Evolutionary conservation across 1,140 invertebrate species (phyloP).

Genomic region (Notospermus geniculatus): DNA sequence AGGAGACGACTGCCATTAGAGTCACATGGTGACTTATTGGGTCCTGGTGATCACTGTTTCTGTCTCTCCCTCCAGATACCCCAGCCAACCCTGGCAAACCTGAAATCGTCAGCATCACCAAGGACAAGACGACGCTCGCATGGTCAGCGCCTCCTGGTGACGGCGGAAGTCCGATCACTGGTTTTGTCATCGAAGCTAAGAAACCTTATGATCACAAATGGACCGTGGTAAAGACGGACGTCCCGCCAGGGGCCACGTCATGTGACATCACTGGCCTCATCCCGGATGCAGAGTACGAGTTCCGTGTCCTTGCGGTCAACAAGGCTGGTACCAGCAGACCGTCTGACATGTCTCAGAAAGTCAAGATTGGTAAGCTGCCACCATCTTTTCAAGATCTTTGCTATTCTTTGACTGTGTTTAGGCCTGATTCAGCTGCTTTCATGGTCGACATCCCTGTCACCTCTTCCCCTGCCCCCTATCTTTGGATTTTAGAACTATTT

Average conservation of each 20-base stretch:
- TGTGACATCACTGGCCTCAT: constrained; percentile 63
- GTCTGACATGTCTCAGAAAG: constrained; percentile 13
- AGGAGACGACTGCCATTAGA: too few species aligned
- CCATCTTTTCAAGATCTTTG: too few species aligned
- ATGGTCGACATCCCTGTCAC: too few species aligned
- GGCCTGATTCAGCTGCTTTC: too few species aligned
- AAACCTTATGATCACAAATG: constrained; percentile 68
- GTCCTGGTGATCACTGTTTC: not conserved
- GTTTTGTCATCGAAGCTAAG: constrained; percentile 91
- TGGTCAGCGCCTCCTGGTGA: constrained; percentile 88
- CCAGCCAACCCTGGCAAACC: constrained; percentile 47
- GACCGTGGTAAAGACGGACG: constrained; percentile 58
- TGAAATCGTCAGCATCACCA: constrained; percentile 82
- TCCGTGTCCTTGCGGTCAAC: constrained; percentile 93
- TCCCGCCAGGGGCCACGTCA: constrained; percentile 42
- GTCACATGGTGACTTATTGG: too few species aligned
- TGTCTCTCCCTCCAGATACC: constrained; percentile 44
- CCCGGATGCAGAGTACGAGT: constrained; percentile 96
- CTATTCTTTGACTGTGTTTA: too few species aligned
- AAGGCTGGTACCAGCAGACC: constrained; percentile 77
- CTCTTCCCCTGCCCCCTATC: too few species aligned
- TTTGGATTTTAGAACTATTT: too few species aligned
- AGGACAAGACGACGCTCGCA: constrained; percentile 79
- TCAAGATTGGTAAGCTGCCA: constrained; percentile 25
- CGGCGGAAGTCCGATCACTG: constrained; percentile 86